Conservation (phyloP, 2,797 vertebrate genomes). For the Danio kyathit region DNA sequence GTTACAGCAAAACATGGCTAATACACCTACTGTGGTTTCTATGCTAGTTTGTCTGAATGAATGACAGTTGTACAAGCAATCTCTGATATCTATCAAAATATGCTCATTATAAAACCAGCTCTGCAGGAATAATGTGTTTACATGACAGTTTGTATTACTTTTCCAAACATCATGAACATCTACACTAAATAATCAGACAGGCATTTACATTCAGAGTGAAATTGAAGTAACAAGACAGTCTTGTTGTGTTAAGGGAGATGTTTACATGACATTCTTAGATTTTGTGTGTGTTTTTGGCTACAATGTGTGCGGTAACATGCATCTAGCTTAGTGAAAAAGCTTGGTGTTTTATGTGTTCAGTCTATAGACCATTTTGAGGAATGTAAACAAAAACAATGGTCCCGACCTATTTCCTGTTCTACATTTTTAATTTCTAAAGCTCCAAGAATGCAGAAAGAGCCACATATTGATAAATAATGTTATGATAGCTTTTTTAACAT, state of each 20-base stretch:
- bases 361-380: no score
- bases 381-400: no score
- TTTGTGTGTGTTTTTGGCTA: no score
- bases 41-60: background rate
- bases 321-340: no score
- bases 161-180: background rate
- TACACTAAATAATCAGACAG: background rate
- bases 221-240: background rate
- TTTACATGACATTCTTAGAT: no score
- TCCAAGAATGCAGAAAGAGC: no score
- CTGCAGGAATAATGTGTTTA: background rate
- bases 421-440: no score
- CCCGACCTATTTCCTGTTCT: no score
- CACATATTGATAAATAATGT: no score
- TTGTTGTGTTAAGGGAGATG: background rate
- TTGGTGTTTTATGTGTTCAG: no score
- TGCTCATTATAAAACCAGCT: background rate
- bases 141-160: background rate
- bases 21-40: background rate
- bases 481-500: no score
- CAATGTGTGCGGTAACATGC: no score
- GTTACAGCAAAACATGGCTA: background rate
- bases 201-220: background rate
- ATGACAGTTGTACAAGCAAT: background rate
- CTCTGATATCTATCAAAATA: background rate